Base-by-base conservation (phyloP, 2,888 invertebrate species). In the Lasioglossum malachurum region DNA sequence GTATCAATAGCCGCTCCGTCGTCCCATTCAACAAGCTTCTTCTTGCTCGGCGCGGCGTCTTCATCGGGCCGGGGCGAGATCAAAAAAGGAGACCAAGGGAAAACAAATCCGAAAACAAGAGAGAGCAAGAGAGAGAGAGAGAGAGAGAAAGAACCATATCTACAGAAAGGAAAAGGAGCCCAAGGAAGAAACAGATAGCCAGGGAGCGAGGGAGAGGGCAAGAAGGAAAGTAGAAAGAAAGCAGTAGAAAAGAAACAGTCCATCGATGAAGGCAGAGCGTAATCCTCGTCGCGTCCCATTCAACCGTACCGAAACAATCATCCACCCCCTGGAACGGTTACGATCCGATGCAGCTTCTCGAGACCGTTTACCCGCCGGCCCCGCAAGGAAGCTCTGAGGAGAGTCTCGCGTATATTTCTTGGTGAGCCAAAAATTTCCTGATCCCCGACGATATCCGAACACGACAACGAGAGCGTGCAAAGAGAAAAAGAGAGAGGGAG, bases 371-470 rank as follows among this genome's bases (percentile, higher is more conserved):
- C 38, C 23, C 8, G n/a, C 49, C 38, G 27, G 19, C 41, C 23
- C 72, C 7, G 14, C 23, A 53, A 53, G 53, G 53, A 53, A 53
- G 67, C 35, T 67, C 53, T 10, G 53, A 53, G 19, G 1, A 57
- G 31, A 31, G 14, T 27, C 46, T 31, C 53, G 75, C 80, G 75
- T 79, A 76, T 80, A 77, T 87, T 87, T 87, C 83, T 83, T 77
- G 69, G 64, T 64, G 81, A 81, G 83, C 87, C 83, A 87, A 90
- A 90, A 90, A 90, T 90, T 89, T 87, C 79, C 78, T 79, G 87
- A 90, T 88, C 78, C 83, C 75, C 86, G 84, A 82, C 83, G 90
- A 83, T 90, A 90, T 87, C 87, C 90, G 82, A 84, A 67, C 67
- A 64, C 88, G 80, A 90, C 53, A 23, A 53, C 53, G 23, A 53